Evolutionary conservation across 1,140 invertebrate species (phyloP).

Genomic region (Bombus waltoni): DNA sequence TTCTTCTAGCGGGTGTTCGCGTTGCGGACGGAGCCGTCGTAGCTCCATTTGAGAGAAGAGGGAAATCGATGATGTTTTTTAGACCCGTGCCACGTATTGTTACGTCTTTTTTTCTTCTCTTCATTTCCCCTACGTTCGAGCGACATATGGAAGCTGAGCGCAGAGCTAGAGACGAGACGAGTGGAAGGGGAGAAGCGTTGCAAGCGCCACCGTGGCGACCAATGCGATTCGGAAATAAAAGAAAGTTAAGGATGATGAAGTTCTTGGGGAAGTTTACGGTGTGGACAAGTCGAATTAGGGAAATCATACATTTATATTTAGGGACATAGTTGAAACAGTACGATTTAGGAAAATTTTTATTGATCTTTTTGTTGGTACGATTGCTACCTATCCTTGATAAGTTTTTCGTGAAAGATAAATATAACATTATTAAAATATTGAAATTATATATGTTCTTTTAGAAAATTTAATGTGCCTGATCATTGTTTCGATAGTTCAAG

Average conservation of each 20-base stretch:
- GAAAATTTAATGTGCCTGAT: too few species aligned
- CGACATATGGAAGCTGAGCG: slow-evolving; percentile 41
- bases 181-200: neutral
- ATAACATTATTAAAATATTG: neutral
- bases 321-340: neutral
- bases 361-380: slow-evolving; percentile 10
- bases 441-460: neutral
- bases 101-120: slow-evolving; percentile 1
- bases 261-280: neutral
- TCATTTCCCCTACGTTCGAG: neutral
- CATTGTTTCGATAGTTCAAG: neutral
- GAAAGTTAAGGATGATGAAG: neutral
- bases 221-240: neutral
- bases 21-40: neutral
- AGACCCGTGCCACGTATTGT: slow-evolving; percentile 10
- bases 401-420: neutral
- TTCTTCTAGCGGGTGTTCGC: slow-evolving; percentile 59
- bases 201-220: slow-evolving; percentile 5
- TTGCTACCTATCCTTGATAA: slow-evolving; percentile 2
- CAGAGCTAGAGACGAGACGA: neutral
- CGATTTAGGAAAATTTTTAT: neutral
- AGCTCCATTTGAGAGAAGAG: neutral
- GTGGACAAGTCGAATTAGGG: too few species aligned
- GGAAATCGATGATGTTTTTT: slow-evolving; percentile 40
- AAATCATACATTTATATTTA: neutral